Percentiles rank a stretch among this genome's conserved stretches.
Evolutionary conservation across 2,888 invertebrate species (phyloP).

Genomic region (Diabrotica balteata): DNA sequence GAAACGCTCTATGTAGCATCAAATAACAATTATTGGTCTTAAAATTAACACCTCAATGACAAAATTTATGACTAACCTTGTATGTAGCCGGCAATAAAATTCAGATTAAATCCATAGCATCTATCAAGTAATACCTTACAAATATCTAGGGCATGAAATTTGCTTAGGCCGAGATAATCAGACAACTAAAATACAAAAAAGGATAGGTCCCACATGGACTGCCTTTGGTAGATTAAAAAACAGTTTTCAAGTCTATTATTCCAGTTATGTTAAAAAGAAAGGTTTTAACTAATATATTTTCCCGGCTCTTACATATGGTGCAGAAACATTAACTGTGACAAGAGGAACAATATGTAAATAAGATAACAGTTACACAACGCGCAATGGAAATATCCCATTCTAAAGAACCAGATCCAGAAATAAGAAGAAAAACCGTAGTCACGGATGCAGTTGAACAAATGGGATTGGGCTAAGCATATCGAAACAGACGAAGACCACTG

Average conservation of each 20-base stretch:
- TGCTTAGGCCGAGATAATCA: neutral
- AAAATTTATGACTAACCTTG: neutral
- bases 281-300: neutral
- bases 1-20: neutral
- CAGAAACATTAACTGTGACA: too few species aligned
- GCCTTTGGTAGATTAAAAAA: neutral
- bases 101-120: too few species aligned
- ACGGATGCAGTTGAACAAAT: too few species aligned
- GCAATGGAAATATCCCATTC: too few species aligned
- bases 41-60: neutral
- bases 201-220: neutral
- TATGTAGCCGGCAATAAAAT: neutral
- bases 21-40: neutral
- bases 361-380: too few species aligned
- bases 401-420: too few species aligned
- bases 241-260: neutral
- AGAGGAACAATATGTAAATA: too few species aligned
- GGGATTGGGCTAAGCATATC: too few species aligned
- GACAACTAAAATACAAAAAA: neutral
- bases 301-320: too few species aligned
- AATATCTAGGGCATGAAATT: neutral
- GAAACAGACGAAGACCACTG: too few species aligned
- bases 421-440: too few species aligned
- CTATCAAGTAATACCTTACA: too few species aligned
- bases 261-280: neutral